Conservation (phyloP, 2,113 vertebrate genomes). For the Platysteira castanea region DNA sequence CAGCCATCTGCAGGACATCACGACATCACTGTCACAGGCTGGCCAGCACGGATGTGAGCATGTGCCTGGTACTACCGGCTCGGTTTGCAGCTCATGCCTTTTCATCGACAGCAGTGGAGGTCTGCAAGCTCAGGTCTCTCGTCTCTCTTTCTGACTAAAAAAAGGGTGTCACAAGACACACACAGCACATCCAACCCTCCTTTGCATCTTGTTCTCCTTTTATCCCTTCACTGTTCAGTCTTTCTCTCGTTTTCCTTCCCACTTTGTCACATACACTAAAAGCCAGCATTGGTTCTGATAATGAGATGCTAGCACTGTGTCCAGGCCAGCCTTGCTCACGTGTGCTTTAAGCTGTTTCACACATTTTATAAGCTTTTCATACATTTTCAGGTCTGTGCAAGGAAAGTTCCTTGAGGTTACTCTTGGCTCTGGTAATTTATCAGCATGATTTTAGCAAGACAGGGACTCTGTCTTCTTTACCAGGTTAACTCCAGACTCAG, state of each 20-base stretch:
- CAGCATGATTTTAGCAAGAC: neutral
- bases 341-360: neutral
- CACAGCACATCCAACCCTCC: neutral
- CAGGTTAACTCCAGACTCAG: neutral
- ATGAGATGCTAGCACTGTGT: neutral
- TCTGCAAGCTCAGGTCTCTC: neutral
- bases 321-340: neutral
- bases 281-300: neutral
- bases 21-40: accelerated
- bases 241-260: neutral
- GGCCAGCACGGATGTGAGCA: accelerated
- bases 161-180: neutral
- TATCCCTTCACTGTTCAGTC: too few relatives aligned
- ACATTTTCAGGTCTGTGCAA: neutral
- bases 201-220: neutral
- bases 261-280: neutral
- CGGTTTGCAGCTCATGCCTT: neutral
- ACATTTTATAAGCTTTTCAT: neutral
- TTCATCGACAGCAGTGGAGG: neutral
- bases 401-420: neutral
- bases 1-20: neutral
- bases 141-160: too few relatives aligned
- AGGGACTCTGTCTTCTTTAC: neutral
- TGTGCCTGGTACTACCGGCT: accelerated
- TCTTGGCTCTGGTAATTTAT: neutral